Evolutionary conservation across 2,797 vertebrate species (phyloP), one percentile per base, ranked within the genome.

Genomic region (Ibycter americanus): DNA sequence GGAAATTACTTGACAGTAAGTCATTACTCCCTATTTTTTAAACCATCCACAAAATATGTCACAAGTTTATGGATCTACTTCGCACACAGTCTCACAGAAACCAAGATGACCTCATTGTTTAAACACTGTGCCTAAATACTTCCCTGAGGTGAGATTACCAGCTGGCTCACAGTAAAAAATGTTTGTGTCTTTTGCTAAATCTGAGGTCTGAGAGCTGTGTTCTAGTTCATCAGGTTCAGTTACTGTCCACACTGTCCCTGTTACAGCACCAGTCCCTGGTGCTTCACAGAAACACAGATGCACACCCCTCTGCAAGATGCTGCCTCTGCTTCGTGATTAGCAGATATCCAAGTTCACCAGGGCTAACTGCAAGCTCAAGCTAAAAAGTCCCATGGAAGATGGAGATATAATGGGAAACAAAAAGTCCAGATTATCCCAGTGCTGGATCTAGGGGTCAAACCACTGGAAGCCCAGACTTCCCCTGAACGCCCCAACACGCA

Each of bases 341-440:
- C 34, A 65, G 21, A 12, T 18, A 65, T 1, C 46, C 0, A 1
- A 63, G 51, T 19, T 16, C 40, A n/a, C 4, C 34, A 10, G 16
- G 22, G 31, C 27, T 68, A 38, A 31, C 8, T 27, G 31, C 54
- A 40, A n/a, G 29, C n/a, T 29, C 2, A 0, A 47, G 31, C 29
- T 51, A 40, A 76, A 54, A 66, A 36, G 29, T 55, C 21, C 68
- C 4, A 3, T 34, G 29, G 32, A 56, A 61, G 11, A 40, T 6
- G 21, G 10, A 59, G 25, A 51, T 25, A 10, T 2, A 76, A 54
- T 2, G 3, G 47, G 42, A 54, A 12, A 18, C 0, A 1, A 58
- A 1, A 58, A 65, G 27, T 31, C 21, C 54, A 51, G 25, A 21
- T 65, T 74, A 34, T 76, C 20, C 52, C 55, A 18, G 31, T 27